Conservation (phyloP, 30 jellyfish, hydroid and myxozoan species). For the Turritopsis rubra region DNA sequence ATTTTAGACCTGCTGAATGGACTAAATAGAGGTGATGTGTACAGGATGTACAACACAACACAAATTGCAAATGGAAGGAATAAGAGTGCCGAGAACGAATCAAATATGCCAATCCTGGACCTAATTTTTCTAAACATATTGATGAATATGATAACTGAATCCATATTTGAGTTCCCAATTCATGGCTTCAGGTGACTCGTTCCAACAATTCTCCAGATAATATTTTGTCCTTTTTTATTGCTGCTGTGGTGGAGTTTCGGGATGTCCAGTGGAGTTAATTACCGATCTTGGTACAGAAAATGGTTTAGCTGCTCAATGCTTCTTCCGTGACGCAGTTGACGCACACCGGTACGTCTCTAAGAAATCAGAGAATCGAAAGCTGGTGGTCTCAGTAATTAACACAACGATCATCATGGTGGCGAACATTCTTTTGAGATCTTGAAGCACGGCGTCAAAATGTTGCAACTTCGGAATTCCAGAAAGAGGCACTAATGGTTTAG, state of each 20-base stretch:
- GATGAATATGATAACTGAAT: slow-evolving; percentile 38
- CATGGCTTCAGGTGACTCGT: slow-evolving; percentile 46
- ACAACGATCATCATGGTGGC: slow-evolving; percentile 43
- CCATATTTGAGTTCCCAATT: slow-evolving; percentile 58
- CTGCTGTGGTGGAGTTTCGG: slow-evolving; percentile 23
- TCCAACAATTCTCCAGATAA: slow-evolving; percentile 40
- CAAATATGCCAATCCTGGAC: slow-evolving; percentile 18
- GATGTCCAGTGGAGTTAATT: slow-evolving; percentile 44
- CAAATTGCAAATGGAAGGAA: slow-evolving; percentile 15
- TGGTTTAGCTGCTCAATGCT: slow-evolving; percentile 45
- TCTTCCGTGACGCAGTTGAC: slow-evolving; percentile 26
- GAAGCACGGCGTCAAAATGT: background rate
- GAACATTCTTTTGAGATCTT: slow-evolving; percentile 36
- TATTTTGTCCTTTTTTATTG: slow-evolving; percentile 23
- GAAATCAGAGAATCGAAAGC: slow-evolving; percentile 57
- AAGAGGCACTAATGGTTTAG: no score
- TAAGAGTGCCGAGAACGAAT: slow-evolving; percentile 25
- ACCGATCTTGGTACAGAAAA: slow-evolving; percentile 63
- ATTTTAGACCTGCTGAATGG: no score
- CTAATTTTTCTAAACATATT: slow-evolving; percentile 30
- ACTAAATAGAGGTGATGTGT: no score
- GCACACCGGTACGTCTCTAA: slow-evolving; percentile 40
- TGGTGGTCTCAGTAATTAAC: slow-evolving; percentile 56
- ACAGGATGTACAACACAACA: slow-evolving; percentile 22
- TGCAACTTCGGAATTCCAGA: no score